phyloP scores from a whole-genome alignment of 2,888 invertebrate genomes.

The Drosophila mettleri region DNA sequence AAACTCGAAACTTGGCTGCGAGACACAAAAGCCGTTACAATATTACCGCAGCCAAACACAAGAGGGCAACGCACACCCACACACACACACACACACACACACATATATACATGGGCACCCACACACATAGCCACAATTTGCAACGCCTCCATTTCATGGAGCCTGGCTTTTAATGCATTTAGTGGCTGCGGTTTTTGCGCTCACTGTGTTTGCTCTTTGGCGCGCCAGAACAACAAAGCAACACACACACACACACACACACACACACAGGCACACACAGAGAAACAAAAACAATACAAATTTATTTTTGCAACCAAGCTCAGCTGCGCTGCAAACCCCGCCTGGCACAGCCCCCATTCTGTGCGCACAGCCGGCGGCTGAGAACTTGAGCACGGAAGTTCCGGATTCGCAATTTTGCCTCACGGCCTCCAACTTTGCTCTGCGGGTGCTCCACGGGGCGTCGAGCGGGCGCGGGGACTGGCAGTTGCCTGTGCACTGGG shows the following conservation, averaged over 20 bases:
- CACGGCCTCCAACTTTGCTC: constrained; percentile 43
- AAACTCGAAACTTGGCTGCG: constrained; percentile 64
- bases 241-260: constrained; percentile 24
- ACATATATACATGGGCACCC: not conserved
- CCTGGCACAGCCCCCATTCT: constrained; percentile 22
- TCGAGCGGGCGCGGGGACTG: not conserved
- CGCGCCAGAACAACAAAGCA: constrained; percentile 62
- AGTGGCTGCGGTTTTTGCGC: constrained; percentile 78
- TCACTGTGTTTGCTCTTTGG: constrained; percentile 79
- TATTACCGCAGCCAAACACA: constrained; percentile 65
- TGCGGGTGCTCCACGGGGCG: constrained; percentile 23
- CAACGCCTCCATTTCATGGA: constrained; percentile 59
- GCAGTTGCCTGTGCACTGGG: constrained; percentile 5
- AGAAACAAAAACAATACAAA: constrained; percentile 73
- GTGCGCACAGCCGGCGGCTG: constrained; percentile 56
- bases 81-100: not conserved
- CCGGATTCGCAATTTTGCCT: constrained; percentile 55
- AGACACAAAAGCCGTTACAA: constrained; percentile 74
- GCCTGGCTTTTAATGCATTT: constrained; percentile 74
- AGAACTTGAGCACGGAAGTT: constrained; percentile 77
- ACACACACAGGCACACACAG: constrained; percentile 27
- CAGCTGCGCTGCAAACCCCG: constrained; percentile 19
- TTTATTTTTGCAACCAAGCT: constrained; percentile 59
- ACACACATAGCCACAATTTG: constrained; percentile 43
- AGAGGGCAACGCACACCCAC: constrained; percentile 27